These are phyloP conservation scores for Acanthacorydalis orientalis DNA, from an alignment of 2,888 invertebrate species.

Conservation along the genomic window DNA sequence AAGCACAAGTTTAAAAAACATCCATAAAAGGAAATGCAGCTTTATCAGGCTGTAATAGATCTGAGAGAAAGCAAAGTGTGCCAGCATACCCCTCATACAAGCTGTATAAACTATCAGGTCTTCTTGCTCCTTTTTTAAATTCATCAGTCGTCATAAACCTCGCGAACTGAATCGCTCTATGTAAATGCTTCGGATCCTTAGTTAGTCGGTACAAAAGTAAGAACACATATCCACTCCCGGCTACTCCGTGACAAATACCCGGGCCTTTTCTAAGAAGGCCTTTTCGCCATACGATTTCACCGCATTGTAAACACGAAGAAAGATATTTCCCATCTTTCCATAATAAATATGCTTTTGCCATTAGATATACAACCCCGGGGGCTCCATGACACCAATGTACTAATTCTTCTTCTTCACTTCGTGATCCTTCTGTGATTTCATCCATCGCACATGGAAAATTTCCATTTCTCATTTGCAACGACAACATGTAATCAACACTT, in stretches of 20 bases:
- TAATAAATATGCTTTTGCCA: constrained; percentile 62
- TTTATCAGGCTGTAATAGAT: constrained; percentile 51
- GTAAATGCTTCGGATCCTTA: constrained; percentile 48
- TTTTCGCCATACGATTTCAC: constrained; percentile 65
- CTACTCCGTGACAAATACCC: constrained; percentile 77
- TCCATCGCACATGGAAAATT: constrained; percentile 64
- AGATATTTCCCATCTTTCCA: constrained; percentile 60
- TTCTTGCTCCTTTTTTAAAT: constrained; percentile 47
- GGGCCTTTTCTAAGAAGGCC: constrained; percentile 77
- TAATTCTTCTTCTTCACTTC: constrained; percentile 39
- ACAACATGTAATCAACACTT: constrained; percentile 48
- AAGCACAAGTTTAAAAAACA: constrained; percentile 32
- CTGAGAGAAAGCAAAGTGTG: constrained; percentile 64
- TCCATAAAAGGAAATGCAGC: constrained; percentile 76
- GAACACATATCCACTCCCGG: constrained; percentile 70
- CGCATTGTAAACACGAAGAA: constrained; percentile 46
- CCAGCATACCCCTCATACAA: constrained; percentile 79
- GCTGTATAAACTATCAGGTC: constrained; percentile 68
- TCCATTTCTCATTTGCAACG: constrained; percentile 49
- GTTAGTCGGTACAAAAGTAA: constrained; percentile 60
- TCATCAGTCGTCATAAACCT: constrained; percentile 50
- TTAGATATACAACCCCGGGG: constrained; percentile 61
- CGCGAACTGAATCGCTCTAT: constrained; percentile 59
- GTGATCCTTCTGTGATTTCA: constrained; percentile 35
- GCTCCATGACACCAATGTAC: constrained; percentile 89